These are phyloP conservation scores for Phrixothrix hirtus DNA, from an alignment of 2,888 invertebrate species.

Conservation along the genomic window DNA sequence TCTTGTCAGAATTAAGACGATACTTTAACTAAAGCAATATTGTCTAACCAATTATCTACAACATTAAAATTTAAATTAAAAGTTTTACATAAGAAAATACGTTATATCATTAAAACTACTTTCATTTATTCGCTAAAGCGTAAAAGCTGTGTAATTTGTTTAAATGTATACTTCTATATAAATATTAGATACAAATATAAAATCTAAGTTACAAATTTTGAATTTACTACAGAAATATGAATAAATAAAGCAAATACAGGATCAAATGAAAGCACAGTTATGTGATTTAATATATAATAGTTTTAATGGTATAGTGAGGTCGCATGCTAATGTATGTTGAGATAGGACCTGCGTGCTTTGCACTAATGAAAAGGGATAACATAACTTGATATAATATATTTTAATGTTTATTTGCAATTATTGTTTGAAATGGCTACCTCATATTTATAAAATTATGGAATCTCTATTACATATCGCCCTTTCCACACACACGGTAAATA, in stretches of 20 bases:
- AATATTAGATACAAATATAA: too few relatives aligned
- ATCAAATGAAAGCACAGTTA: conserved; percentile 40
- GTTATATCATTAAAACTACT: too few relatives aligned
- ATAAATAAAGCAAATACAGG: too few relatives aligned
- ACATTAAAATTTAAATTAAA: too few relatives aligned
- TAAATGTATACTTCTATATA: too few relatives aligned
- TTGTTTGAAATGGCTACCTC: conserved; percentile 20
- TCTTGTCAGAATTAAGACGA: conserved; percentile 20
- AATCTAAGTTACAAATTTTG: too few relatives aligned
- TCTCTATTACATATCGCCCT: conserved; percentile 5
- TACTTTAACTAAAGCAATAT: conserved; percentile 24
- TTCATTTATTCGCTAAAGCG: too few relatives aligned
- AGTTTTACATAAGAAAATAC: too few relatives aligned
- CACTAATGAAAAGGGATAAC: conserved; percentile 32
- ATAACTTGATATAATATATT: conserved; percentile 17
- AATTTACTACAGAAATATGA: too few relatives aligned
- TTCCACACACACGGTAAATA: too few relatives aligned
- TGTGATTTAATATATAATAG: conserved; percentile 44
- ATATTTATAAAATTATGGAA: conserved; percentile 19
- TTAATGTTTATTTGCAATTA: conserved; percentile 21
- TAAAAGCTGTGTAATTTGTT: too few relatives aligned
- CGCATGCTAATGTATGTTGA: conserved; percentile 45
- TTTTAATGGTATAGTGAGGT: conserved; percentile 43
- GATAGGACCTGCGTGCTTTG: conserved; percentile 39
- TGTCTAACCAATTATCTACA: conserved; percentile 5